Evolutionary conservation across 2,888 invertebrate genomes (phyloP).

Genomic region (Norana najaformis): DNA sequence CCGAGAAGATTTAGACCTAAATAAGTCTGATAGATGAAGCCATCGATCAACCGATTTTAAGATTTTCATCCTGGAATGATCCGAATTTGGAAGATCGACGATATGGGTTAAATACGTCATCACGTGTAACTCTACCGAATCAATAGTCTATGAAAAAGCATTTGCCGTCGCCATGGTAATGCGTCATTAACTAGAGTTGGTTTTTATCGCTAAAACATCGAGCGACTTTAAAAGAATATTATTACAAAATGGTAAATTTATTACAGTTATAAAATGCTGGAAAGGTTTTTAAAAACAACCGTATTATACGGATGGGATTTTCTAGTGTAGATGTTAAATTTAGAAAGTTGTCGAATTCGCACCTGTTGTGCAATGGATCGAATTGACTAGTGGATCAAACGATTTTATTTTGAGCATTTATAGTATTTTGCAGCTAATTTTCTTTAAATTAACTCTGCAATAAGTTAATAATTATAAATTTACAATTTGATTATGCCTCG

Average conservation of each 20-base stretch:
- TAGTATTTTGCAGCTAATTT: too few species aligned
- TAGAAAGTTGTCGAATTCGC: neutral
- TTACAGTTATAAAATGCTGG: neutral
- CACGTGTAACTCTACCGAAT: neutral
- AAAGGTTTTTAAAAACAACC: neutral
- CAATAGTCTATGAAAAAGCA: neutral
- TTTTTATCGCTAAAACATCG: neutral
- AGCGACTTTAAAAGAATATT: neutral
- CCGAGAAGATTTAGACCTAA: too few species aligned
- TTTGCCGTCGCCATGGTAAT: neutral
- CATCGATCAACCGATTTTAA: too few species aligned
- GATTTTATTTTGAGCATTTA: neutral
- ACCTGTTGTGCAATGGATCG: conserved; percentile 5
- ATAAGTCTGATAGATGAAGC: too few species aligned
- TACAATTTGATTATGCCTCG: too few species aligned
- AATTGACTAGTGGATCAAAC: neutral
- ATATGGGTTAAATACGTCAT: too few species aligned
- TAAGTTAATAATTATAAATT: too few species aligned
- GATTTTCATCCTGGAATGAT: too few species aligned
- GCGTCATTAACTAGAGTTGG: neutral
- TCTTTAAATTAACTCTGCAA: too few species aligned
- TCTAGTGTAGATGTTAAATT: neutral
- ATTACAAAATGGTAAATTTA: neutral
- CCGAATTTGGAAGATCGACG: too few species aligned
- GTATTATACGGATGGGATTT: neutral